Base-by-base conservation (phyloP, 2,888 invertebrate species). In the Venusia cambrica region DNA sequence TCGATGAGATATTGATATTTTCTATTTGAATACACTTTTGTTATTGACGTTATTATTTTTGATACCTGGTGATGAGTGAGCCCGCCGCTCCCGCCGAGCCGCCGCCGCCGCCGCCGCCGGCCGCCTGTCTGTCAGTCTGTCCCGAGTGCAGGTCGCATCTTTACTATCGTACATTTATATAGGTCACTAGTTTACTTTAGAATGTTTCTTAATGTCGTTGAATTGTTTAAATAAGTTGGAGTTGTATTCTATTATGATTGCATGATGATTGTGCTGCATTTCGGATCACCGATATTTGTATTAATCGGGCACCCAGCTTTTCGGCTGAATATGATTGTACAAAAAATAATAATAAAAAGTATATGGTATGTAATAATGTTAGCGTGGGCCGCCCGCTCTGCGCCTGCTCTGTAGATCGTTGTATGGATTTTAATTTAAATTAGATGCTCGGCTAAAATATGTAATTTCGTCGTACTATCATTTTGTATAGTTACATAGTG, bases 401-500 rank as follows among this genome's bases (percentile, higher is more conserved):
- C 53, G n/a, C n/a, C n/a, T n/a, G n/a, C n/a, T n/a, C 54, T 59
- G 73, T 77, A 78, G 78, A 67, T 72, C 69, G 76, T 78, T 73
- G 76, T 80, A 73, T 74, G 68, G 72, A 73, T 64, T 69, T 77
- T 75, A 73, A 62, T 68, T 81, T 83, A 69, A 70, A 74, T 73
- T 84, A 85, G 85, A 77, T 66, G 83, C 84, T 81, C 78, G 73
- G 76, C 74, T 75, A 73, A 69, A 78, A 74, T 73, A 69, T 80
- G 83, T 84, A 76, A 79, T 79, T 80, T 84, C 59, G 77, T 75
- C 79, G 79, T 81, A 78, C 81, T 83, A 80, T 83, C 83, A 77
- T 84, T 84, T 84, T 85, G 85, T 87, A 87, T 87, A 85, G 84
- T 77, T 77, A 81, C 80, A 81, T 87, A 87, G 85, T 85, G 85